A percentile compares a stretch with the other conserved stretches of the same genome.
Evolutionary conservation across 2,888 invertebrate genomes (phyloP).

Genomic region (Icerya purchasi): DNA sequence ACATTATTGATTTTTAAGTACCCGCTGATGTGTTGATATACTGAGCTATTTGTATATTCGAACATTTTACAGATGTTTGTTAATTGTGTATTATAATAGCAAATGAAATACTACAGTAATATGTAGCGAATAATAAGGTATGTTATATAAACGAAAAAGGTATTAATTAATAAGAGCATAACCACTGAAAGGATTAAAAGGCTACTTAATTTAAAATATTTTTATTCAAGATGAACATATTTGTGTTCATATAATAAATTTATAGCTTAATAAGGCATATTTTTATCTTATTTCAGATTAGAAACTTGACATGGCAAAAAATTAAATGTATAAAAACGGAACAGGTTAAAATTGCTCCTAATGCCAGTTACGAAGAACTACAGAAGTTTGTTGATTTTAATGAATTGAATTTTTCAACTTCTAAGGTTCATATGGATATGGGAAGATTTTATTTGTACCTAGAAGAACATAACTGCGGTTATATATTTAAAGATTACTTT

Average conservation of each 20-base stretch:
- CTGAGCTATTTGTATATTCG: no score
- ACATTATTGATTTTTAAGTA: no score
- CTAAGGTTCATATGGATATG: slow-evolving; percentile 43
- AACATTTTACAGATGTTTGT: no score
- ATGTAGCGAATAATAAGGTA: no score
- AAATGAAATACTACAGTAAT: no score
- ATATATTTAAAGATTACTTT: slow-evolving; percentile 63
- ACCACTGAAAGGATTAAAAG: no score
- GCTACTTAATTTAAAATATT: no score
- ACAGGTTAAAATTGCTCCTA: slow-evolving; percentile 25
- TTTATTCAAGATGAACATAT: neutral
- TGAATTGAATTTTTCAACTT: slow-evolving; percentile 26
- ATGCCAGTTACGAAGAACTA: slow-evolving; percentile 25
- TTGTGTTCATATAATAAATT: neutral
- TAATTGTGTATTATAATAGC: no score
- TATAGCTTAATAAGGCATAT: neutral
- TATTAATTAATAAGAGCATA: no score
- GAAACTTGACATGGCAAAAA: slow-evolving; percentile 66
- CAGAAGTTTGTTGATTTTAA: slow-evolving; percentile 42
- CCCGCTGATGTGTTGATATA: no score
- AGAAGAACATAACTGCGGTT: slow-evolving; percentile 39
- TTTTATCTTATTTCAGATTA: slow-evolving; percentile 29
- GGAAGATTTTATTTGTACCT: slow-evolving; percentile 54
- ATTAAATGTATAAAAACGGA: slow-evolving; percentile 55
- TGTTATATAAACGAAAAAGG: no score